phyloP scores from a whole-genome alignment of 2,888 invertebrate genomes.

The Eristalis pertinax region DNA sequence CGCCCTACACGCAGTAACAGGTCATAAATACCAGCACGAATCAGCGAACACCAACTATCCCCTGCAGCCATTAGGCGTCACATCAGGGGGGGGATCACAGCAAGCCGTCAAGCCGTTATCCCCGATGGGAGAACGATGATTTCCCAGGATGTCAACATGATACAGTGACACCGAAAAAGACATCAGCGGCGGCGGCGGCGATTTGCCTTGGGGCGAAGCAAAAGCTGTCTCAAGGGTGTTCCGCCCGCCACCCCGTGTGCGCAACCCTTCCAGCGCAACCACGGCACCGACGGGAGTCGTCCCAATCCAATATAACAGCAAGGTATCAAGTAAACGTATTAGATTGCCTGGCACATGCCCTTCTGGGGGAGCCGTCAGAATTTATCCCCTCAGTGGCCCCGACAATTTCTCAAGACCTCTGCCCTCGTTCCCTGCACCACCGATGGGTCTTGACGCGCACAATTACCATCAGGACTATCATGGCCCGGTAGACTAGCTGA shows the following conservation, averaged over 20 bases:
- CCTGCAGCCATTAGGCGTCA: constrained; percentile 22
- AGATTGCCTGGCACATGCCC: constrained; percentile 41
- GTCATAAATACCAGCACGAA: constrained; percentile 24
- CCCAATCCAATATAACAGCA: constrained; percentile 59
- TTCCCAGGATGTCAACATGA: constrained; percentile 75
- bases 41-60: constrained; percentile 8
- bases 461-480: constrained; percentile 56
- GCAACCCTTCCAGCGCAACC: constrained; percentile 1
- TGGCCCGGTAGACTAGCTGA: constrained; percentile 33
- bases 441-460: constrained; percentile 46
- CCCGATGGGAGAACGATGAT: constrained; percentile 73
- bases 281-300: constrained; percentile 2
- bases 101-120: constrained; percentile 35
- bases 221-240: constrained; percentile 33
- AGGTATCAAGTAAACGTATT: constrained; percentile 53
- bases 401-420: constrained; percentile 47
- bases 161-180: constrained; percentile 21
- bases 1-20: constrained; percentile 21
- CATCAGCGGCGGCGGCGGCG: constrained; percentile 3
- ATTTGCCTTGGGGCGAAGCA: not conserved
- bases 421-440: not conserved
- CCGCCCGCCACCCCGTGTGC: not conserved
- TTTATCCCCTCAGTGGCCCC: constrained; percentile 41
- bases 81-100: constrained; percentile 43
- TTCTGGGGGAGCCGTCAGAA: constrained; percentile 14